Conservation (phyloP, 2,113 vertebrate genomes). For the Ciconia boyciana region DNA sequence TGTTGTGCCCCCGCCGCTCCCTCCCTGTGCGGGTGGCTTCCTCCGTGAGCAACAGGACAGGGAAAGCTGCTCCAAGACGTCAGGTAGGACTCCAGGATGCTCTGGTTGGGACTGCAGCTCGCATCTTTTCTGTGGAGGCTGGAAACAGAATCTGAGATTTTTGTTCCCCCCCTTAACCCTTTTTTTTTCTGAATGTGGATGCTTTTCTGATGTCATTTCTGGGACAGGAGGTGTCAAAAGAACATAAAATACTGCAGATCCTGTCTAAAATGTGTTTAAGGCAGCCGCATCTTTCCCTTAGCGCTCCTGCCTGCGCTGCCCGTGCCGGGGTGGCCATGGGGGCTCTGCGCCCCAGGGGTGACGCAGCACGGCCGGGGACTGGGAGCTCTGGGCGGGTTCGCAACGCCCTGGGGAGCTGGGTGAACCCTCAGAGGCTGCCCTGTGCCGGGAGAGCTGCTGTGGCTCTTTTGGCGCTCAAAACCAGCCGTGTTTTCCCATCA, state of each 20-base stretch:
- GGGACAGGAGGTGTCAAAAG: not conserved
- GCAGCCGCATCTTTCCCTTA: not conserved
- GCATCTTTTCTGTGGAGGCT: not conserved
- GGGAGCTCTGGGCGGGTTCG: accelerated
- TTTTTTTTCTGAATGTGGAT: no score
- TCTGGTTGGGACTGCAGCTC: not conserved
- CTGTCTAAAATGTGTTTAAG: not conserved
- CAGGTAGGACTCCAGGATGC: not conserved
- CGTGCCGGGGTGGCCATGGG: accelerated
- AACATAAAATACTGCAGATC: not conserved
- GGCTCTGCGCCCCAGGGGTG: not conserved
- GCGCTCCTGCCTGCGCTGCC: not conserved
- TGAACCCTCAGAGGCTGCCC: not conserved
- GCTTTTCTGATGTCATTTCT: not conserved
- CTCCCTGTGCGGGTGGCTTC: not conserved
- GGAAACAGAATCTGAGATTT: not conserved
- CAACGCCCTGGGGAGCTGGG: not conserved
- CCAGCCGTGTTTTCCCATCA: accelerated
- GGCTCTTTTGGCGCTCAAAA: not conserved
- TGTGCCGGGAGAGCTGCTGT: accelerated
- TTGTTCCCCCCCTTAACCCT: not conserved
- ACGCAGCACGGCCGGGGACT: not conserved
- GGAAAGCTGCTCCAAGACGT: not conserved
- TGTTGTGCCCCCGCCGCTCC: not conserved
- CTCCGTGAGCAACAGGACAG: not conserved